Percentiles rank a stretch among this genome's conserved stretches.
Evolutionary conservation across 2,113 vertebrate species (phyloP).

Genomic region (Proteles cristata): DNA sequence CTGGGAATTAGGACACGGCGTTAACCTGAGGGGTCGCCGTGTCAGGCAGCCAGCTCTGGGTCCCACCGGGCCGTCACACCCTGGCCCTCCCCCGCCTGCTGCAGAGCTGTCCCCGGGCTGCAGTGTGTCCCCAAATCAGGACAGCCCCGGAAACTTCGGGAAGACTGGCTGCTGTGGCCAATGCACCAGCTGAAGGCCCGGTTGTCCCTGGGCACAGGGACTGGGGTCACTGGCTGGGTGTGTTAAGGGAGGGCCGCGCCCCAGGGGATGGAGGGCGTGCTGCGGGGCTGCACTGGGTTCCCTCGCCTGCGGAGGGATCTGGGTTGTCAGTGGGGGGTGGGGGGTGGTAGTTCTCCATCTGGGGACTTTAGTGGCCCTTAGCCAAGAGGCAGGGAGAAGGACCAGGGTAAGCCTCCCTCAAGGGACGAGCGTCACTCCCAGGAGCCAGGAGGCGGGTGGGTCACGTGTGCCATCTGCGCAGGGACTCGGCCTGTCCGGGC

Average conservation of each 20-base stretch:
- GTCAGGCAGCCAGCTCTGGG: not conserved
- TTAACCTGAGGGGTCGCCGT: not conserved
- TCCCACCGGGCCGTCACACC: fast-evolving
- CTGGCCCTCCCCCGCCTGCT: fast-evolving
- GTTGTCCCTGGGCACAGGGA: no score
- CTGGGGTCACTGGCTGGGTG: not conserved
- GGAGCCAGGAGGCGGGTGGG: fast-evolving
- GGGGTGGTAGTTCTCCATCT: no score
- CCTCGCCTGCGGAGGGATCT: not conserved
- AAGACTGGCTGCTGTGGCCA: not conserved
- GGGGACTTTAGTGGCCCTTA: not conserved
- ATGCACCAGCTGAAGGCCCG: not conserved
- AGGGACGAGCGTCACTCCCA: fast-evolving
- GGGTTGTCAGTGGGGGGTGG: fast-evolving
- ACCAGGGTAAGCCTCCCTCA: fast-evolving
- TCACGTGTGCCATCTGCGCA: fast-evolving
- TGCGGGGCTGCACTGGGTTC: fast-evolving
- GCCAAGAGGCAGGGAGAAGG: not conserved
- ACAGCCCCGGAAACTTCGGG: no score
- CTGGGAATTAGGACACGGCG: fast-evolving
- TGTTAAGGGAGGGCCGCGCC: fast-evolving
- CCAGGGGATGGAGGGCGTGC: not conserved
- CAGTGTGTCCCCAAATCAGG: fast-evolving
- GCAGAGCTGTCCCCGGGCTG: not conserved
- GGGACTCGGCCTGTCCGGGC: not conserved